Base-by-base conservation (phyloP, 2,113 vertebrate genomes). In the Raja brachyura region DNA sequence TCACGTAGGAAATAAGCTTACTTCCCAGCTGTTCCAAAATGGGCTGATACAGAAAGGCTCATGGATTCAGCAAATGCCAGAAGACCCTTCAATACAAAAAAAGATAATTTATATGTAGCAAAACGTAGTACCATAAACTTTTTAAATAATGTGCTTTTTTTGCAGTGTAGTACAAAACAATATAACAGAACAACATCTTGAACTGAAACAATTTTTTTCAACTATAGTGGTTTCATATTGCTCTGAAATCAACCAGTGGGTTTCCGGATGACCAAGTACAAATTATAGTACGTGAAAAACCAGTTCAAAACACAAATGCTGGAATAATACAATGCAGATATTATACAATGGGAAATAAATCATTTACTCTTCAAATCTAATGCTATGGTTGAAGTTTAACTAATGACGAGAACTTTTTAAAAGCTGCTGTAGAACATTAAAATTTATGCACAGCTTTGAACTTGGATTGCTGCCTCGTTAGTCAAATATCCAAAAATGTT, bases 11-110 rank as follows among this genome's bases (percentile, higher is more conserved):
- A 39, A 93, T 7, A 93, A 81, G 95, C 97, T 0, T 96, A 99
- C 98, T 95, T 97, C 94, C 98, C 98, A 94, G 98, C 94, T 81
- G 95, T 14, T 81, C 96, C 96, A 92, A 97, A 98, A 93, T 98
- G 95, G 93, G 98, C 93, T 0, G 96, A 96, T 94, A 99, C 94
- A 0, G 97, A 96, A 94, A 96, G 94, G 9, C 94, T 95, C 93
- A 95, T 94, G 20, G 96, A 96, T 93, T 98, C 98, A 28, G 98
- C 97, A 93, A 99, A 98, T 5, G 93, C 94, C 93, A 99, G 94
- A 0, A 99, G 96, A 5, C 98, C 98, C 98, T 99, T 95, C 48
- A 95, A 93, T 90, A 94, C 90, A 94, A 28, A 94, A 25, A 85
- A 33, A 63, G 0, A 48, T 48, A 48, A 75, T 8, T 39, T 54